Evolutionary conservation across 2,888 invertebrate genomes (phyloP).

Genomic region (Scaptomyza cyrtandrae): DNA sequence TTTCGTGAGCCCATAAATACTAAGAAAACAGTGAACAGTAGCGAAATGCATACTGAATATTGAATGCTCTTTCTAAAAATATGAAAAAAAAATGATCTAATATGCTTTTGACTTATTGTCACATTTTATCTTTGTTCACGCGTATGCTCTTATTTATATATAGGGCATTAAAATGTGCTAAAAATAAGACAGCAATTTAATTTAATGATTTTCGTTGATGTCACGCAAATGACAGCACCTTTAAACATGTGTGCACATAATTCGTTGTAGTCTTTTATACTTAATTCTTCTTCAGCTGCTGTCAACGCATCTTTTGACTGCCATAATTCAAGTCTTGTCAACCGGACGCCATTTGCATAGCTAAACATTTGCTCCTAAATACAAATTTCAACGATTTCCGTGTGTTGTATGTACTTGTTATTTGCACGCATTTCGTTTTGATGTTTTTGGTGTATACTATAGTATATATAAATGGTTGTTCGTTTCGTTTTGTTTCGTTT

Average conservation of each 20-base stretch:
- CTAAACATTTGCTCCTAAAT: conserved; percentile 77
- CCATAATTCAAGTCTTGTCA: conserved; percentile 72
- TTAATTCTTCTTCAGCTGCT: conserved; percentile 51
- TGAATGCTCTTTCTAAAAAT: neutral
- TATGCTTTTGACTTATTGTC: neutral
- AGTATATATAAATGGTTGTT: neutral
- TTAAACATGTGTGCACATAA: conserved; percentile 53
- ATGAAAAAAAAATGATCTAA: neutral
- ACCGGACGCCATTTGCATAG: conserved; percentile 74
- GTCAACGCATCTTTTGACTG: conserved; percentile 75
- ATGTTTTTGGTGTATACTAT: conserved; percentile 9
- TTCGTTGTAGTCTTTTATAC: conserved; percentile 44
- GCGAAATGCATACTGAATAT: neutral
- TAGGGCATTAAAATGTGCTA: conserved; percentile 15
- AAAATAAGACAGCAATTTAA: conserved; percentile 31
- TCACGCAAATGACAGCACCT: conserved; percentile 66
- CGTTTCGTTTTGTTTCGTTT: conserved; percentile 6
- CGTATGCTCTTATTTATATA: conserved; percentile 16
- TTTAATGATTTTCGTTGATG: conserved; percentile 28
- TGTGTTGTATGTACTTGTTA: conserved; percentile 39
- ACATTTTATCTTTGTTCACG: too few relatives aligned
- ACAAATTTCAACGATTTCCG: conserved; percentile 57
- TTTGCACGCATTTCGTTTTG: conserved; percentile 59
- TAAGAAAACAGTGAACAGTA: conserved; percentile 14
- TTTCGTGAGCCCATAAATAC: conserved; percentile 55